These are phyloP conservation scores for Cantharis flavilabris DNA, from an alignment of 2,888 invertebrate genomes.

Conservation along the genomic window DNA sequence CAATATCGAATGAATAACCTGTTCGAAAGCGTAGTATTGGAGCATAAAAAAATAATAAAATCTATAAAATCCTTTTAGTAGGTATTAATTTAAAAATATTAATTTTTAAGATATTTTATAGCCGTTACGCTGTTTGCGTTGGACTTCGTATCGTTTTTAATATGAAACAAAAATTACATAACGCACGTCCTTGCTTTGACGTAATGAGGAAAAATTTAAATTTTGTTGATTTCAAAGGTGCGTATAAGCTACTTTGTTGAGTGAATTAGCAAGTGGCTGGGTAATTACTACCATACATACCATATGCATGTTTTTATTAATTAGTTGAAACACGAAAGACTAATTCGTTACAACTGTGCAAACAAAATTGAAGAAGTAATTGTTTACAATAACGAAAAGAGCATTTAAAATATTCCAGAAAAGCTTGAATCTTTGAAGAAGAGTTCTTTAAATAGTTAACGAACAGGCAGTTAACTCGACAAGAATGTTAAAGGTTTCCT, in stretches of 20 bases:
- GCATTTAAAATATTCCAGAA: neutral
- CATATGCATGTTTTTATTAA: neutral
- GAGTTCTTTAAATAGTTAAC: neutral
- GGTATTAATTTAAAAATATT: neutral
- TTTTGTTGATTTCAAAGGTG: neutral
- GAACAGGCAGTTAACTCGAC: neutral
- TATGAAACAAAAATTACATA: neutral
- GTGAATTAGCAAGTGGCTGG: neutral
- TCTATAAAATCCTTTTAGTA: neutral
- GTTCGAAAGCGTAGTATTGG: neutral
- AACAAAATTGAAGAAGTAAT: neutral
- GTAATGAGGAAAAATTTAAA: neutral
- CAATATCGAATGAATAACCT: neutral
- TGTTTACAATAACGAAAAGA: neutral
- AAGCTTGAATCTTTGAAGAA: neutral
- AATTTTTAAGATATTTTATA: neutral
- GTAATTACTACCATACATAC: neutral
- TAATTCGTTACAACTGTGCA: neutral
- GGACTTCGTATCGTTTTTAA: neutral
- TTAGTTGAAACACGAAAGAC: neutral
- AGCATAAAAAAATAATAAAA: neutral
- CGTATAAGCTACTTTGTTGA: neutral
- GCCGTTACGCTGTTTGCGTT: neutral
- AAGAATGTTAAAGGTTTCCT: conserved; percentile 1
- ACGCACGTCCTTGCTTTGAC: neutral